These are phyloP conservation scores for Lepas anatifera DNA, from an alignment of 2,888 invertebrate genomes.

Conservation along the genomic window DNA sequence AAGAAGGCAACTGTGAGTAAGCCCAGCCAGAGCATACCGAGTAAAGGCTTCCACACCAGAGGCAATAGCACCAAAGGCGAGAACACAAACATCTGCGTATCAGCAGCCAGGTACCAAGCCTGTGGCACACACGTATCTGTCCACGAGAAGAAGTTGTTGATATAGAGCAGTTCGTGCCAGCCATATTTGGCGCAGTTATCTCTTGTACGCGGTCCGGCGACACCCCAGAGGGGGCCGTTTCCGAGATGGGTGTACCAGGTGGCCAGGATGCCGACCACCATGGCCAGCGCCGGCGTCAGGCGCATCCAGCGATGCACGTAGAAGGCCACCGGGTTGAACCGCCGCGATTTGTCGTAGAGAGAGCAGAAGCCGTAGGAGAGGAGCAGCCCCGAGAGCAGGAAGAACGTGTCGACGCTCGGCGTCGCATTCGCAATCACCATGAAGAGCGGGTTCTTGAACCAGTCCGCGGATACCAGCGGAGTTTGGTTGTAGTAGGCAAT, in stretches of 20 bases:
- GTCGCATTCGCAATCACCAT: slow-evolving; percentile 17
- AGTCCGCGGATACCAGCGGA: no score
- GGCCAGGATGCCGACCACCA: not conserved
- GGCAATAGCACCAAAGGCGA: slow-evolving; percentile 16
- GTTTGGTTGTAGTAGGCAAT: no score
- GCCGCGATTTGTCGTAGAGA: not conserved
- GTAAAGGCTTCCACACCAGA: not conserved
- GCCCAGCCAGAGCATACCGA: not conserved
- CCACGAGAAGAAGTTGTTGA: not conserved
- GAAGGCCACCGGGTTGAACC: not conserved
- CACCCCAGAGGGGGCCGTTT: not conserved
- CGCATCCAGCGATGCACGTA: not conserved
- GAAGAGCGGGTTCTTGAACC: not conserved
- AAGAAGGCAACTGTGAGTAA: not conserved
- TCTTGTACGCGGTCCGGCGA: not conserved
- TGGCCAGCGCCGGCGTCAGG: slow-evolving; percentile 5
- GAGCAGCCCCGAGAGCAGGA: slow-evolving; percentile 20
- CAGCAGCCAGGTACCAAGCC: slow-evolving; percentile 16
- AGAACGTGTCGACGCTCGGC: slow-evolving; percentile 22
- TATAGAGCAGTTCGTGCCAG: not conserved
- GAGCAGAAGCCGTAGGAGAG: slow-evolving; percentile 16
- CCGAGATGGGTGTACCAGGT: not conserved
- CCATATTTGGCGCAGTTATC: not conserved
- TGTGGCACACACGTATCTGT: not conserved
- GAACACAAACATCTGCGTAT: slow-evolving; percentile 16